Evolutionary conservation across 2,113 vertebrate genomes (phyloP), one percentile per base, ranked within the genome.

Genomic region (Chrysemys picta): DNA sequence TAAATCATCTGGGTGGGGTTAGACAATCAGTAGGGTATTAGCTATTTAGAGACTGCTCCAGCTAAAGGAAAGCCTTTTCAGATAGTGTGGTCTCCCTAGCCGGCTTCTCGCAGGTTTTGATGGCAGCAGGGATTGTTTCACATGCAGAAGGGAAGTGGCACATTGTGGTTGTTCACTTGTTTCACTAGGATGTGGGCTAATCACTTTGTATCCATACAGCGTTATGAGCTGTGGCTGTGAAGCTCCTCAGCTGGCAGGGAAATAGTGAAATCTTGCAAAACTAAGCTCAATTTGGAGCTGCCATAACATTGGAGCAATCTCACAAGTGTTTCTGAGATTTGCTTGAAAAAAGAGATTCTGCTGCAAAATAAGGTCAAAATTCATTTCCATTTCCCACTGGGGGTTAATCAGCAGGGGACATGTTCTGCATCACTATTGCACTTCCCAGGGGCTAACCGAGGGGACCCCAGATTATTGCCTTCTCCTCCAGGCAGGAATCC

Each of bases 211-310:
- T 54, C 78, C 50, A 42, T 4, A 0, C 0, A 1, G 12, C 47
- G 1, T 49, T 29, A 56, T 49, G 53, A 84, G 35, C 27, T 4
- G 8, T 19, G 24, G 14, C 45, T 54, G 75, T 82, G 54, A n/a
- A 4, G 1, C 54, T 88, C 94, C 52, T 76, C 69, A 25, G 25
- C 75, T 82, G 76, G 53, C 69, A 88, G 81, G 65, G 59, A 54
- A 95, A 52, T 52, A 93, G 22, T 2, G 75, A 79, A 31, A 35
- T 69, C 47, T 83, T 92, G 52, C 54, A 79, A 88, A 69, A 90
- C 9, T 21, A 72, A 38, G n/a, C 65, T 38, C 19, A 50, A 1
- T 9, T 29, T 17, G n/a, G 54, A 13, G 57, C 87, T 5, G 13
- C 83, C 57, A 65, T 83, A 84, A 69, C 84, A 82, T 21, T 0